Conservation (phyloP, 2,888 invertebrate species). For the Zygaena filipendulae region DNA sequence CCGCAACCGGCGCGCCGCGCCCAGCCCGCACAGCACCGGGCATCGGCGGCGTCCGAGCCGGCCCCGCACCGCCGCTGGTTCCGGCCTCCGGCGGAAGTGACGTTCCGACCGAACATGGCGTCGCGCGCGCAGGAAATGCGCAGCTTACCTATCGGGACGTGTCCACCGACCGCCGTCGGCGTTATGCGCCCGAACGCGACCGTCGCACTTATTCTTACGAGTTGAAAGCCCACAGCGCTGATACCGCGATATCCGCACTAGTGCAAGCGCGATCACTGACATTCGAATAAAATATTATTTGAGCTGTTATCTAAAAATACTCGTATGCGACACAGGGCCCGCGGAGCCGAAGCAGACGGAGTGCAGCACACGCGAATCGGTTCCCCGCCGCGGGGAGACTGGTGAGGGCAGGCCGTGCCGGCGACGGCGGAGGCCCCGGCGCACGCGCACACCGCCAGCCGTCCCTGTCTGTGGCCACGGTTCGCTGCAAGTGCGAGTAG, state of each 20-base stretch:
- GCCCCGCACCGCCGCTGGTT: slow-evolving; percentile 28
- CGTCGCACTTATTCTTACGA: too few species aligned
- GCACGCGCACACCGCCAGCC: slow-evolving; percentile 51
- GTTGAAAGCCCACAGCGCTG: slow-evolving; percentile 48
- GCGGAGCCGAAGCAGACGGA: slow-evolving; percentile 37
- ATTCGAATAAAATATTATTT: slow-evolving; percentile 64
- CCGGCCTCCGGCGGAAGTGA: slow-evolving; percentile 54
- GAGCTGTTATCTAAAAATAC: slow-evolving; percentile 67
- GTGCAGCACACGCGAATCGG: slow-evolving; percentile 59
- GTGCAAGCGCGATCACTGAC: slow-evolving; percentile 63
- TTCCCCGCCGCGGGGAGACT: slow-evolving; percentile 67
- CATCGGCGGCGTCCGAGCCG: slow-evolving; percentile 35
- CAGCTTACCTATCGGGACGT: slow-evolving; percentile 66
- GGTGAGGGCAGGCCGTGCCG: slow-evolving; percentile 63
- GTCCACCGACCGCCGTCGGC: slow-evolving; percentile 38
- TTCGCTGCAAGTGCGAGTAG: slow-evolving; percentile 35
- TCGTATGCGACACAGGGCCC: slow-evolving; percentile 50
- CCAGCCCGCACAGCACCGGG: slow-evolving; percentile 31
- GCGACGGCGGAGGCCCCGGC: slow-evolving; percentile 60
- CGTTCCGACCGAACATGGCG: slow-evolving; percentile 63
- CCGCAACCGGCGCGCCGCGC: slow-evolving; percentile 27
- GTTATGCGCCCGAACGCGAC: slow-evolving; percentile 26
- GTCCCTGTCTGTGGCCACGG: slow-evolving; percentile 39
- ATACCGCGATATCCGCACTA: slow-evolving; percentile 49
- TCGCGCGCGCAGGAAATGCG: slow-evolving; percentile 67